These are phyloP conservation scores for Prinia subflava DNA, from an alignment of 2,113 vertebrate genomes.

Conservation along the genomic window DNA sequence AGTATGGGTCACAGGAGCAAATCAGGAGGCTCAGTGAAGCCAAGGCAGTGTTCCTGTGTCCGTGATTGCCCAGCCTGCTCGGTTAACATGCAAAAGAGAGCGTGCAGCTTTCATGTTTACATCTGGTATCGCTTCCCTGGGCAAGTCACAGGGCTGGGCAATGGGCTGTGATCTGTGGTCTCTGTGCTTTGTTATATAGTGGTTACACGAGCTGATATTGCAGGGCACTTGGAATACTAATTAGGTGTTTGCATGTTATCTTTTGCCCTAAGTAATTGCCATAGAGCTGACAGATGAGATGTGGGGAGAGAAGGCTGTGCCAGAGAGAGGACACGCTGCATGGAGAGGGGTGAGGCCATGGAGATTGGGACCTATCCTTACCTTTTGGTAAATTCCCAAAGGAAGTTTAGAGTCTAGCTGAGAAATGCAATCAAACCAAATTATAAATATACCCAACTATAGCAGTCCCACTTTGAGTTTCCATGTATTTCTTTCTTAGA, in stretches of 20 bases:
- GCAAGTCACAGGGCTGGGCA: neutral
- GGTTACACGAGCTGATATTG: neutral
- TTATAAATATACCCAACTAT: neutral
- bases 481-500: neutral
- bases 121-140: neutral
- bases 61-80: neutral
- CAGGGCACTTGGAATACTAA: neutral
- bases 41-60: accelerated
- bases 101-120: neutral
- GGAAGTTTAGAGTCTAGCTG: neutral
- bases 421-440: neutral
- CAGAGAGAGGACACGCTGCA: neutral
- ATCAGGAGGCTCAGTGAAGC: neutral
- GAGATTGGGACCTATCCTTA: neutral
- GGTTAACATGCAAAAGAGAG: neutral
- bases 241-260: neutral
- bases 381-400: neutral
- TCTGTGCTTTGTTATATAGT: neutral
- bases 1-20: neutral
- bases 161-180: neutral
- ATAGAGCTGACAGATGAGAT: neutral
- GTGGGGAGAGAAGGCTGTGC: neutral
- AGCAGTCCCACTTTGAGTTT: neutral
- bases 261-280: neutral
- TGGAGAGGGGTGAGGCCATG: neutral